Base-by-base conservation (phyloP, 2,113 vertebrate genomes). In the Apaloderma vittatum region DNA sequence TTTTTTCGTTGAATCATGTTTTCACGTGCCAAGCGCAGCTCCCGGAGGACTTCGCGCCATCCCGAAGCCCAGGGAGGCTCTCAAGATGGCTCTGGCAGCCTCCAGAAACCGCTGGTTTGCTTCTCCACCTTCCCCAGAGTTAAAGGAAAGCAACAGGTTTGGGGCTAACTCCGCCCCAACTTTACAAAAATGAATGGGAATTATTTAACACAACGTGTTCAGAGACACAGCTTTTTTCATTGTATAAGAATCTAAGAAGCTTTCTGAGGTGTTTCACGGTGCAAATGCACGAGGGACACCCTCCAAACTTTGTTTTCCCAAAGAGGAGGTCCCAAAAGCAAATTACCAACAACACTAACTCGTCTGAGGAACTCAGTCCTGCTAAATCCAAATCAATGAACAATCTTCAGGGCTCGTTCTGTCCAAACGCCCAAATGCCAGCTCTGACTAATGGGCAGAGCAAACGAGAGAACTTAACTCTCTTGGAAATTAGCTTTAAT, bases 41-140 rank as follows among this genome's bases (percentile, higher is more conserved):
- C 90, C 55, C 45, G 2, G 15, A 82, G 82, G 79, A 80, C 63
- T 92, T 59, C 10, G 30, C 1, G 45, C 62, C 65, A 30, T 0
- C 0, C 36, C 55, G 70, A 62, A 57, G 54, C 19, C 61, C 26
- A 75, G 7, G 16, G 57, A 95, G 63, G 43, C 55, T 86, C 84
- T 83, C 62, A 55, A 74, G 59, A 89, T 85, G 87, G 87, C 54
- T 91, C 74, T 79, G 80, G 84, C 58, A 85, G 15, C 30, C 89
- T 68, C 57, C 62, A 57, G 77, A 61, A 88, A 55, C 0, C 72
- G 73, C 48, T 63, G 21, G 7, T 81, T 86, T 40, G 70, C n/a
- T 45, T 71, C 45, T 65, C 29, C 18, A 63, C 68, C 82, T 90
- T 63, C 59, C 43, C 14, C n/a, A 3, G 46, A 73, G 52, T 27